A percentile compares a stretch with the other conserved stretches of the same genome.
Conservation (phyloP, 2,888 invertebrate species). For the Dioctria linearis region DNA sequence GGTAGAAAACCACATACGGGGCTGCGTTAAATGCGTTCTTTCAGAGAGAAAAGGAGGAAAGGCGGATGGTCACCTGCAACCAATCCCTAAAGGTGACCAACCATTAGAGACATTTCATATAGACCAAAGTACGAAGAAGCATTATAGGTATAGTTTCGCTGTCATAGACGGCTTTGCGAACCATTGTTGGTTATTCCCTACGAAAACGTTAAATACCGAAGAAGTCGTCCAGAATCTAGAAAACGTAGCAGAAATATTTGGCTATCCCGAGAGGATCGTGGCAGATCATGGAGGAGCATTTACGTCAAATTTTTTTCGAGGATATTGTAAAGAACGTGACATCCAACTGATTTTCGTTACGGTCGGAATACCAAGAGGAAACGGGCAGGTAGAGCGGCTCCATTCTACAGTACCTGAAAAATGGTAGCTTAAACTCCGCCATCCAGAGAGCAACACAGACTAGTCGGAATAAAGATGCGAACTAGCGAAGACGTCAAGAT, state of each 20-base stretch:
- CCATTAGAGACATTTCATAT: conserved; percentile 64
- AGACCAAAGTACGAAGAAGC: conserved; percentile 62
- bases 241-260: conserved; percentile 54
- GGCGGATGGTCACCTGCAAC: conserved; percentile 61
- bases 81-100: too few species aligned
- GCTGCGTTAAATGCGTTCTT: conserved; percentile 55
- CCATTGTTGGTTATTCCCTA: conserved; percentile 59
- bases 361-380: conserved; percentile 54
- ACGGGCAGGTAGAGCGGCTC: conserved; percentile 58
- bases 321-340: conserved; percentile 53
- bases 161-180: conserved; percentile 65
- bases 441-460: conserved; percentile 58
- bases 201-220: conserved; percentile 54
- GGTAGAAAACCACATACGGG: not conserved
- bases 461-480: conserved; percentile 59
- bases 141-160: conserved; percentile 65
- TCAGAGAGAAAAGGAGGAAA: conserved; percentile 63
- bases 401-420: conserved; percentile 59
- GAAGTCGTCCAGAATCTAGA: conserved; percentile 57
- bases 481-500: not conserved
- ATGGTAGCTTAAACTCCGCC: conserved; percentile 63
- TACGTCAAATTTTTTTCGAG: conserved; percentile 53
- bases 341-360: conserved; percentile 53
- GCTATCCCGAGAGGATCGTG: conserved; percentile 54
- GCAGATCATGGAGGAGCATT: conserved; percentile 57